These are phyloP conservation scores for Phalacrocorax aristotelis DNA, from an alignment of 2,113 vertebrate genomes.

Conservation along the genomic window DNA sequence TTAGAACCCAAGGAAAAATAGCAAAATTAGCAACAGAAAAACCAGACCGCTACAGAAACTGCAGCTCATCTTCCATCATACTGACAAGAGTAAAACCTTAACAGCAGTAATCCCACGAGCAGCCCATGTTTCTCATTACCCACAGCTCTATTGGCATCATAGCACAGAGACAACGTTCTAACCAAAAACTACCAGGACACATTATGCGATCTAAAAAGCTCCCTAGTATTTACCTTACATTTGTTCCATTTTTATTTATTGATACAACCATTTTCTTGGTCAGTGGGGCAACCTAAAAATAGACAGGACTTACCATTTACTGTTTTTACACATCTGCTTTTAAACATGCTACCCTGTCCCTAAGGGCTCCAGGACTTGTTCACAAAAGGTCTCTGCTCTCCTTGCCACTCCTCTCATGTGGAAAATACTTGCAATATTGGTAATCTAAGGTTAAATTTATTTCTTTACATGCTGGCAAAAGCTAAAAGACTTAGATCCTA, in stretches of 20 bases:
- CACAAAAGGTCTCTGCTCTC: not conserved
- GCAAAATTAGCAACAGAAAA: conserved; percentile 16
- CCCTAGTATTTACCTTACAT: not conserved
- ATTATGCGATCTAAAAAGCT: not conserved
- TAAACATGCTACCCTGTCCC: not conserved
- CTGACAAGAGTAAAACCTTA: not conserved
- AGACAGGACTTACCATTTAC: not conserved
- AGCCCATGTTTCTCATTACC: not conserved
- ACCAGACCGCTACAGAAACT: not conserved
- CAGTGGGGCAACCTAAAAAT: not conserved
- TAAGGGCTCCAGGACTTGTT: not conserved
- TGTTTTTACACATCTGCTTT: not conserved
- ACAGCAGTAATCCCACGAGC: not conserved
- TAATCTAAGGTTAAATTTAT: not conserved
- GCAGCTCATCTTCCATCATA: not conserved
- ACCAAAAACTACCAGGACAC: not conserved
- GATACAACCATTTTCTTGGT: not conserved
- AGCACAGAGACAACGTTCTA: not conserved
- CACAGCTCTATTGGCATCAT: not conserved
- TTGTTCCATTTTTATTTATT: not conserved
- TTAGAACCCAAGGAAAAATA: not conserved
- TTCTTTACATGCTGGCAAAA: conserved; percentile 5
- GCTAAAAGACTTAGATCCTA: conserved; percentile 5
- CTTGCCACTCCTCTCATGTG: not conserved
- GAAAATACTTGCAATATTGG: conserved; percentile 3